Base-by-base conservation (phyloP, 2,797 vertebrate genomes). In the Anguilla pacifica region DNA sequence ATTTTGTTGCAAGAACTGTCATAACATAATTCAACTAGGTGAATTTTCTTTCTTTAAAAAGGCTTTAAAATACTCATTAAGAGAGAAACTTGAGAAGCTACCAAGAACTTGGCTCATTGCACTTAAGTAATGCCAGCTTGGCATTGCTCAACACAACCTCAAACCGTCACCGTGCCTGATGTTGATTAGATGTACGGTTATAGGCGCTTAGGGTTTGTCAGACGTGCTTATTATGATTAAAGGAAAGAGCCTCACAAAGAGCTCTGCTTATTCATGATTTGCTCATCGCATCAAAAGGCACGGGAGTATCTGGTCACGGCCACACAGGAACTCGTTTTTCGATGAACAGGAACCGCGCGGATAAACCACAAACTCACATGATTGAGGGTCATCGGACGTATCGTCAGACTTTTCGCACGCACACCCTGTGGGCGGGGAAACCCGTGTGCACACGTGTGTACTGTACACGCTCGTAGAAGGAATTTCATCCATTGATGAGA, bases 241-340 rank as follows among this genome's bases (percentile, higher is more conserved):
- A 51, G 79, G 74, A 51, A 43, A 39, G 39, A 25, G 11, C 11
- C 85, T 67, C 84, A 15, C 83, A 86, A 82, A 61, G 51, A 86
- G 2, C 22, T 81, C 57, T 84, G 61, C 85, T 88, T 72, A 86
- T 83, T 35, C 86, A 88, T 84, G 85, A 86, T 84, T 84, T 88
- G 85, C 88, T 74, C 61, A 10, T 86, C 19, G 86, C 85, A 86
- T 88, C 88, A 88, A 88, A 46, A 86, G 88, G 77, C 22, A 43
- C 55, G 19, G 51, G 88, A 28, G 39, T 3, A 46, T 31, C 35
- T 70, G 59, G 35, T 61, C 55, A 70, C 35, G 6, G 53, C 46
- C 85, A 46, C 85, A 72, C 25, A 43, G 64, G 72, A 79, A 51
- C 51, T 31, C 31, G 28, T 61, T 79, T 55, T 83, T 72, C 43